A percentile compares a stretch with the other conserved stretches of the same genome.
phyloP scores from a whole-genome alignment of 2,113 vertebrate genomes.

The Pluvianellus socialis region DNA sequence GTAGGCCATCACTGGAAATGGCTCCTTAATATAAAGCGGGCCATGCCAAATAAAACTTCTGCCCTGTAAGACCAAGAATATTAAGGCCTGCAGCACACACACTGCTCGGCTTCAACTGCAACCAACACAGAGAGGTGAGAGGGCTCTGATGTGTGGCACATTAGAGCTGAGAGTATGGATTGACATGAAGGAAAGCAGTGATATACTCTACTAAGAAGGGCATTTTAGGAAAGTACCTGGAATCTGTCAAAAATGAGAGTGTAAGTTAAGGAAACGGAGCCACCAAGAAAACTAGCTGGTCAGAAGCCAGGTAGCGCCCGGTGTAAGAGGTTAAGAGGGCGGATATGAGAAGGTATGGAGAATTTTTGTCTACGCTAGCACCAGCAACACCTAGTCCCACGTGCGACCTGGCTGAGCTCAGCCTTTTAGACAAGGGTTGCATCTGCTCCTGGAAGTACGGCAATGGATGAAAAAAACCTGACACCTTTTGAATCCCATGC shows the following conservation, averaged over 20 bases:
- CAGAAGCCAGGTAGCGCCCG: background rate
- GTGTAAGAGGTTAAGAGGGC: background rate
- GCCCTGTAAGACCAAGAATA: background rate
- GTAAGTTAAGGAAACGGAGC: background rate
- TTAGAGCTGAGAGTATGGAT: background rate
- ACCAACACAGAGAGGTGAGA: background rate
- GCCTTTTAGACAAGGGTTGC: background rate
- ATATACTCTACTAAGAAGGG: background rate
- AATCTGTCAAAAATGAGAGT: background rate
- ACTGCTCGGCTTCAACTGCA: background rate
- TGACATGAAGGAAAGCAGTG: background rate
- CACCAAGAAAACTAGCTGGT: background rate
- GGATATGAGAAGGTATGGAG: background rate
- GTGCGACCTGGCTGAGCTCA: background rate
- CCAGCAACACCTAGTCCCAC: background rate
- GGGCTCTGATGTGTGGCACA: background rate
- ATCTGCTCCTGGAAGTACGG: background rate
- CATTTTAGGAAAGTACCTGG: background rate
- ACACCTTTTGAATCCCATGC: rapidly evolving
- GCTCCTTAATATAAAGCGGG: background rate
- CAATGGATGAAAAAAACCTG: background rate
- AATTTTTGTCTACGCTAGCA: background rate
- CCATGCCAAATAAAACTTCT: background rate
- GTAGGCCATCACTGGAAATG: background rate
- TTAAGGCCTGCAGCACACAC: background rate